Evolutionary conservation across 2,113 vertebrate genomes (phyloP).

Genomic region (Mustelus asterias): DNA sequence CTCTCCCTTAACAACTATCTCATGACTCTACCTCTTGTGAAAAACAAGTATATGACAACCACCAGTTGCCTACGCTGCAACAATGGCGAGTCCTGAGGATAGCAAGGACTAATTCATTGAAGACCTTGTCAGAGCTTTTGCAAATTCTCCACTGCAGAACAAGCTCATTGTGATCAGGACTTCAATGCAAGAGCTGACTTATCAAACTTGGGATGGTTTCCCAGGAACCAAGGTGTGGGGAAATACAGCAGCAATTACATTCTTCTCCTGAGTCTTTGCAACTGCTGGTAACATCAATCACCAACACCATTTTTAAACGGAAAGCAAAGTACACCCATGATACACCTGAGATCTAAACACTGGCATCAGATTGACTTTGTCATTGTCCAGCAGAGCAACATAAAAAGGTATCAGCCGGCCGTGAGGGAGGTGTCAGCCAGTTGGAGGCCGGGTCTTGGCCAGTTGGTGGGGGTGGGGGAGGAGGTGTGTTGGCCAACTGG

Average conservation of each 20-base stretch:
- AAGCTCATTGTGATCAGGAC: not conserved
- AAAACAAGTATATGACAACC: not conserved
- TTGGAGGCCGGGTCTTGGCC: no score
- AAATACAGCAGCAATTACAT: not conserved
- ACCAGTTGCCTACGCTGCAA: no score
- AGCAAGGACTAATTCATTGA: not conserved
- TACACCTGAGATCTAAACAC: not conserved
- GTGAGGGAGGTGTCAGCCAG: no score
- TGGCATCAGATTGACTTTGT: not conserved
- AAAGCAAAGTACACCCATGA: not conserved
- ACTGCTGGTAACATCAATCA: not conserved
- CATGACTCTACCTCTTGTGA: not conserved
- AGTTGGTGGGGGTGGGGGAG: no score
- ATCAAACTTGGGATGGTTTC: not conserved
- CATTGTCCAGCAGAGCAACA: not conserved
- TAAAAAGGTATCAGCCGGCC: not conserved
- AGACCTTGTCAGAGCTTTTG: not conserved
- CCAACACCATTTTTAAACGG: not conserved
- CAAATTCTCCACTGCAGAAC: not conserved
- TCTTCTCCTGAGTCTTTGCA: not conserved
- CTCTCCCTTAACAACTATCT: not conserved
- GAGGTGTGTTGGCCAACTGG: no score
- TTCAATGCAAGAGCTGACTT: not conserved
- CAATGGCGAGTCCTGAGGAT: not conserved
- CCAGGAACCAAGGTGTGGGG: not conserved